Evolutionary conservation across 1,140 invertebrate species (phyloP).

Genomic region (Achatina immaculata): DNA sequence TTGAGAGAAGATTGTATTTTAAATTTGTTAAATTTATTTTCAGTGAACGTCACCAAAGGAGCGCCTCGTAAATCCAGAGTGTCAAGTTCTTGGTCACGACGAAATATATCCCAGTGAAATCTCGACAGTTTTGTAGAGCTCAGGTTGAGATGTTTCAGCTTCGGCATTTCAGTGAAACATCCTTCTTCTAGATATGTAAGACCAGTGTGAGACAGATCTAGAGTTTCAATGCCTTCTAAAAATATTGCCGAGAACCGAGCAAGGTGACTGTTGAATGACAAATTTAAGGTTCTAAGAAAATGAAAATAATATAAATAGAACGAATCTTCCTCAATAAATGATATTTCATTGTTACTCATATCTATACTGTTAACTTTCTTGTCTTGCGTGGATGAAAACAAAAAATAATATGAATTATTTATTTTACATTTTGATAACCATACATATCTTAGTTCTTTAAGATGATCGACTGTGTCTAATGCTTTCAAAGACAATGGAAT

Average conservation of each 20-base stretch:
- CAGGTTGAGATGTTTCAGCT: background rate
- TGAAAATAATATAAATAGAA: background rate
- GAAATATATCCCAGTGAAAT: background rate
- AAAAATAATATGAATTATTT: background rate
- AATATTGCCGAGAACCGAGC: background rate
- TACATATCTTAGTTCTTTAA: background rate
- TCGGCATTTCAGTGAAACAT: background rate
- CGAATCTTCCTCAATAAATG: background rate
- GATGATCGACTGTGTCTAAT: background rate
- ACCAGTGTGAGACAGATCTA: conserved; percentile 20
- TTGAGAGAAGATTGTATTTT: background rate
- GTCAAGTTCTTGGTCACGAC: background rate
- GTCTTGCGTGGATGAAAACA: background rate
- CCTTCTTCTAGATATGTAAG: background rate
- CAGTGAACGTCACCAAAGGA: background rate
- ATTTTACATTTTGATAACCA: background rate
- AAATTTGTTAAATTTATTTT: background rate
- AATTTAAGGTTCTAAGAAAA: background rate
- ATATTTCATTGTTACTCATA: too few relatives aligned
- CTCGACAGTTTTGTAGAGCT: background rate
- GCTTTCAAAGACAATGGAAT: too few relatives aligned
- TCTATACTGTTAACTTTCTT: too few relatives aligned
- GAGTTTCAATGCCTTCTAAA: background rate
- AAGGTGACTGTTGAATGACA: background rate
- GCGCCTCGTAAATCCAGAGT: background rate